Base-by-base conservation (phyloP, 2,797 vertebrate genomes). In the Dendrocincla fuliginosa region DNA sequence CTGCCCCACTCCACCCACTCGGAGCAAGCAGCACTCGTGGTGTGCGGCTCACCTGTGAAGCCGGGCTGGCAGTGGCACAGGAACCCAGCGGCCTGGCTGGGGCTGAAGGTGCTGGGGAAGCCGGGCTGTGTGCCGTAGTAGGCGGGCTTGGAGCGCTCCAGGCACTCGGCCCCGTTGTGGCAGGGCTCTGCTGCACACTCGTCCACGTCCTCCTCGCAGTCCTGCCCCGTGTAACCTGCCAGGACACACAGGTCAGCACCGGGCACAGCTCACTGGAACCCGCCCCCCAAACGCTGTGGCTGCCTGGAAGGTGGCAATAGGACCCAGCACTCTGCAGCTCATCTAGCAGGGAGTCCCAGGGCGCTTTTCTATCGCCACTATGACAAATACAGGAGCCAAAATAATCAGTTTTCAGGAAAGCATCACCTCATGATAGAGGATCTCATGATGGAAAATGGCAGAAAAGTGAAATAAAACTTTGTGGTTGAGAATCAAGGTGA, bases 11-110 rank as follows among this genome's bases (percentile, higher is more conserved):
- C n/a, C 65, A 11, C 11, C 35, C 28, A 33, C 44, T 39, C 84
- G 20, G 39, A 32, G 28, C 14, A n/a, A n/a, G 42, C 1, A 18
- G 12, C 19, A 32, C 10, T 30, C 28, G 28, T 18, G 50, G 47
- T 8, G n/a, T 84, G 46, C 3, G 53, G 68, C 97, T 98, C 93
- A 99, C 99, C 99, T 56, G 97, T 96, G 79, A 99, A 99, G 75
- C 99, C 99, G 1, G 98, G 94, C 39, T 87, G 97, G 91, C 99
- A 99, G 47, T 41, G 97, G 85, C 99, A 99, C 92, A 99, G 91
- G 96, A 98, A 99, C 5, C 99, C 99, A 0, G 98, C 98, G 0
- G 99, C 99, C 1, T 85, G 88, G 67, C 95, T 95, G 39, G 98
- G 99, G 97, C 97, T 98, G 98, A 99, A 99, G 22, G 85, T 74